Evolutionary conservation across 35 echinoderm and acorn worm genomes (phyloP), one percentile per base, ranked within the genome.

Genomic region (Heliocidaris tuberculata): DNA sequence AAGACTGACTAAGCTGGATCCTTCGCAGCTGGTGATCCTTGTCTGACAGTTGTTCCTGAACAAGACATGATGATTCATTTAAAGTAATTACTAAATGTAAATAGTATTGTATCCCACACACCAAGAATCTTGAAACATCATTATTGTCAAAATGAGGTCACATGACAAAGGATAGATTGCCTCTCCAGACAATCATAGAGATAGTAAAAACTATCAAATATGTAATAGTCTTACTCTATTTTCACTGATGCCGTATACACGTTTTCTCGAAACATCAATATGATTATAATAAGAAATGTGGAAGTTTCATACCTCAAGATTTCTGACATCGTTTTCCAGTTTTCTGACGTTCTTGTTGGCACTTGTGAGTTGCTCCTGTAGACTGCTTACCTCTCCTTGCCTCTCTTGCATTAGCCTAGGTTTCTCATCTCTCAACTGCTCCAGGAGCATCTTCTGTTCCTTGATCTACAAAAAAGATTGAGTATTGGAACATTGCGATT

Each of bases 301-400:
- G 6, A 2, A 27, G 17, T 78, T 78, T n/a, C 60, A 59, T 94
- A 97, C 97, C 97, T 97, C 78, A 32, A 97, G 70, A 88, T 96
- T 95, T 56, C 85, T 92, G 15, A 97, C 85, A 52, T 97, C 97
- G 90, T 96, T 97, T 96, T 97, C 95, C n/a, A 97, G 86, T 94
- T 97, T 97, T 85, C 93, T 97, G 30, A 95, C 86, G 52, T 96
- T 96, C 42, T 94, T 95, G 50, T 95, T 90, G 47, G 96, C 93
- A 9, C 94, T 93, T n/a, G 88, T 93, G 59, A 95, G 92, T 49
- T 97, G 92, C 12, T 93, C 95, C 31, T 97, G 94, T 5, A 97
- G 86, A 65, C 88, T 89, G 13, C 89, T 90, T 19, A 97, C 94
- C 52, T 97, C 90, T 17, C 86, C 94, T 87, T 97, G 95, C 32